These are phyloP conservation scores for Neolamprologus toae DNA, from an alignment of 2,113 vertebrate species.

Conservation along the genomic window DNA sequence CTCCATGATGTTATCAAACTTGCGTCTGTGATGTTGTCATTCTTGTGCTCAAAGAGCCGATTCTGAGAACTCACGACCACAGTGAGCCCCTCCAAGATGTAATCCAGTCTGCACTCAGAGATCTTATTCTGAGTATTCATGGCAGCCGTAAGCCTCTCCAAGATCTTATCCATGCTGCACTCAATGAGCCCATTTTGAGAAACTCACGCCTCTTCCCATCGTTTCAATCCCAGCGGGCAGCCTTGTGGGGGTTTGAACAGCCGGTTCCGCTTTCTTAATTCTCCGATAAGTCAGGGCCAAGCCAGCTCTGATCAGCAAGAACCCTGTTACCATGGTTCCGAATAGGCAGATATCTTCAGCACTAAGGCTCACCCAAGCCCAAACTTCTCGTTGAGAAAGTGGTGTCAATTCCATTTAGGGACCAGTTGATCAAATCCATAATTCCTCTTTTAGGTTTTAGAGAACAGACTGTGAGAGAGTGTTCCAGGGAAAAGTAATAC, in stretches of 20 bases:
- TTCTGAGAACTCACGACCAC: too few relatives aligned
- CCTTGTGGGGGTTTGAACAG: background rate
- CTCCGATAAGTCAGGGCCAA: background rate
- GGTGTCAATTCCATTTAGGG: background rate
- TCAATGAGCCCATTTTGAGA: too few relatives aligned
- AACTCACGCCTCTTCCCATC: background rate
- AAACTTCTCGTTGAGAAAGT: fast-evolving
- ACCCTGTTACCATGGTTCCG: background rate
- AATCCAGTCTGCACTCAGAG: too few relatives aligned
- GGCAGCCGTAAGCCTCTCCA: too few relatives aligned
- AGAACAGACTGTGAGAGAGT: background rate
- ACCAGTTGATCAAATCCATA: background rate
- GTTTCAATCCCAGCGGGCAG: background rate
- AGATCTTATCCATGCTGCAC: too few relatives aligned
- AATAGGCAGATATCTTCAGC: background rate
- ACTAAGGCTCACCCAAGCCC: background rate
- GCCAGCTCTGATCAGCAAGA: background rate
- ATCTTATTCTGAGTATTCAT: too few relatives aligned
- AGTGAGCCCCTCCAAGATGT: too few relatives aligned
- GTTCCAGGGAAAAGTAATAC: background rate
- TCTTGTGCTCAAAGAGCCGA: too few relatives aligned
- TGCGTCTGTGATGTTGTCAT: too few relatives aligned
- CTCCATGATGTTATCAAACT: too few relatives aligned
- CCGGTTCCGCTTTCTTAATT: fast-evolving
- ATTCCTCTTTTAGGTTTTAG: background rate